phyloP scores from a whole-genome alignment of 30 jellyfish, hydroid and myxozoan genomes.

The Sanderia malayensis region DNA sequence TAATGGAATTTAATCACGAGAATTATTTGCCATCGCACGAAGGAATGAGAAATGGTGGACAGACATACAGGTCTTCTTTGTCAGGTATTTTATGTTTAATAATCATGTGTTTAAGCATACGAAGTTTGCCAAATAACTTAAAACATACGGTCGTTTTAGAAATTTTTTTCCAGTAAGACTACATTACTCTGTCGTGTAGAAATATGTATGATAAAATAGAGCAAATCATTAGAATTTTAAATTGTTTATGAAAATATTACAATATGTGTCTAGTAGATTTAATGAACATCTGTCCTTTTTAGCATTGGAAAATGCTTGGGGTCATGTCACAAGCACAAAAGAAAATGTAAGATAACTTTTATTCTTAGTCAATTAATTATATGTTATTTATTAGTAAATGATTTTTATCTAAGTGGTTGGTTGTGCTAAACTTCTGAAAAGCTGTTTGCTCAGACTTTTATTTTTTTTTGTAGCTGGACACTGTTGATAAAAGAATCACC shows the following conservation, averaged over 20 bases:
- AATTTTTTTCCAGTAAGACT: too few species aligned
- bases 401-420: too few species aligned
- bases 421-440: too few species aligned
- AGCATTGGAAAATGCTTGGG: constrained; percentile 78
- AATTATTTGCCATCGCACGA: neutral
- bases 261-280: too few species aligned
- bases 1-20: neutral
- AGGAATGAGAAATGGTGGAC: neutral
- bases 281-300: too few species aligned
- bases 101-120: too few species aligned
- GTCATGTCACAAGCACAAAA: constrained; percentile 65
- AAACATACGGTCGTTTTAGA: neutral
- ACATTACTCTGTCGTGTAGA: too few species aligned
- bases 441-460: neutral
- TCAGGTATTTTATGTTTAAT: too few species aligned
- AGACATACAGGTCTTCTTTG: neutral
- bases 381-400: neutral
- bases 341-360: constrained; percentile 50
- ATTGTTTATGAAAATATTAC: too few species aligned
- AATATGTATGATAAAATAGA: too few species aligned
- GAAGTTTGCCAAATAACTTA: too few species aligned
- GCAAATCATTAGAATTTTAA: too few species aligned
- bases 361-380: neutral
- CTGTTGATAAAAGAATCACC: constrained; percentile 51
- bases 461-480: constrained; percentile 29